phyloP scores from a whole-genome alignment of 2,797 vertebrate species.

The Serranus cabrilla region DNA sequence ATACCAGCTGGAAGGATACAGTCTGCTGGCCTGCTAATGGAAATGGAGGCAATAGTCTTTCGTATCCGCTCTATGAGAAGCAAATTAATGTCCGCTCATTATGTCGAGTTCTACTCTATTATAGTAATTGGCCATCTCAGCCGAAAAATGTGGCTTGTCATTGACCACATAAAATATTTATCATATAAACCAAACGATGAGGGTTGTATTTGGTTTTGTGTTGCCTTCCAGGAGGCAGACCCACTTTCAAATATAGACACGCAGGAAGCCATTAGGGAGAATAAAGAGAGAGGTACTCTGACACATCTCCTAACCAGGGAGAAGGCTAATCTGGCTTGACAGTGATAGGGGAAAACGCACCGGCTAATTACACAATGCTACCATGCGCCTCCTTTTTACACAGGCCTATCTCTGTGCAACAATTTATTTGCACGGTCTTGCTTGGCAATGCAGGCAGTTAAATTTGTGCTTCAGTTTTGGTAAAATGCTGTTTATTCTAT shows the following conservation, averaged over 20 bases:
- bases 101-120: conserved; percentile 43
- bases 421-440: conserved; percentile 66
- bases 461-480: conserved; percentile 60
- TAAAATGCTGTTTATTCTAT: conserved; percentile 74
- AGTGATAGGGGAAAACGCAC: conserved; percentile 70
- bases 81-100: conserved; percentile 56
- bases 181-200: conserved; percentile 56
- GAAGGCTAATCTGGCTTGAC: conserved; percentile 78
- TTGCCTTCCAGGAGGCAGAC: conserved; percentile 61
- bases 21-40: conserved; percentile 45
- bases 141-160: conserved; percentile 56
- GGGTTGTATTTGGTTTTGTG: conserved; percentile 52
- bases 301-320: conserved; percentile 74
- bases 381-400: conserved; percentile 57
- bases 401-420: conserved; percentile 54
- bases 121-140: conserved; percentile 61
- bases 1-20: conserved; percentile 80
- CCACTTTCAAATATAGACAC: conserved; percentile 72
- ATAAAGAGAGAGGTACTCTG: conserved; percentile 76
- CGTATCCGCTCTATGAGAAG: conserved; percentile 40
- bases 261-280: conserved; percentile 74
- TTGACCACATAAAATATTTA: conserved; percentile 41
- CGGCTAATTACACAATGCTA: conserved; percentile 77
- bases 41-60: conserved; percentile 42
- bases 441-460: conserved; percentile 45